Percentiles rank a stretch among this genome's conserved stretches.
phyloP scores from a whole-genome alignment of 2,888 invertebrate species.

The Adelognathus sp. region DNA sequence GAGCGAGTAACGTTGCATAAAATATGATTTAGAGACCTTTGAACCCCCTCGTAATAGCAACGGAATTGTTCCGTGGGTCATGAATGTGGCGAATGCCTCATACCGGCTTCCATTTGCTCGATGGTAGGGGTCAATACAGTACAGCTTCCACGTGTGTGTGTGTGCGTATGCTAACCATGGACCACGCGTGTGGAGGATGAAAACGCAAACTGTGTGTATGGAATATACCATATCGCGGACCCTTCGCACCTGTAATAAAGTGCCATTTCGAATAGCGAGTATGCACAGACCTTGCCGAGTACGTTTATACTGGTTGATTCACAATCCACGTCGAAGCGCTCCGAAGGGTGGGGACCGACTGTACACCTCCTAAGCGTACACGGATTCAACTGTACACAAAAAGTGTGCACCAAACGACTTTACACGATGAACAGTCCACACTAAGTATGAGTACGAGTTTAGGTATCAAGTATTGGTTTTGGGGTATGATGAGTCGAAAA shows the following conservation, averaged over 20 bases:
- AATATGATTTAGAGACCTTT: conserved; percentile 73
- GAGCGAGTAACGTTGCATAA: conserved; percentile 69
- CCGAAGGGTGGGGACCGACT: too few species aligned
- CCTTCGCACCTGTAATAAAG: conserved; percentile 65
- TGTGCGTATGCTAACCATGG: conserved; percentile 14
- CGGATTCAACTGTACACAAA: too few species aligned
- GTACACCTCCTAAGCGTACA: too few species aligned
- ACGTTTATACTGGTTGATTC: neutral
- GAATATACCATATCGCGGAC: conserved; percentile 31
- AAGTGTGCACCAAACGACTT: too few species aligned
- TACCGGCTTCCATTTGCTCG: conserved; percentile 21
- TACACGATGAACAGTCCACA: too few species aligned
- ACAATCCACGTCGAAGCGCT: too few species aligned
- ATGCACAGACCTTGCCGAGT: neutral
- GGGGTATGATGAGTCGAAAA: too few species aligned
- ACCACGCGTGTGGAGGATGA: neutral
- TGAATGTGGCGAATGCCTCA: conserved; percentile 41
- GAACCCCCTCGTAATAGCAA: conserved; percentile 61
- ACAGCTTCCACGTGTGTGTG: conserved; percentile 15
- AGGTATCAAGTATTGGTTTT: too few species aligned
- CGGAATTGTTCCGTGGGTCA: conserved; percentile 53
- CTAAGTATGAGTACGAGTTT: too few species aligned
- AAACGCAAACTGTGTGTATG: conserved; percentile 1
- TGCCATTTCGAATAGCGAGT: conserved; percentile 30
- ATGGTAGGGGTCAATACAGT: neutral